A percentile compares a stretch with the other conserved stretches of the same genome.
These are phyloP conservation scores for Catamblyrhynchus diadema DNA, from an alignment of 2,797 vertebrate genomes.

Conservation along the genomic window DNA sequence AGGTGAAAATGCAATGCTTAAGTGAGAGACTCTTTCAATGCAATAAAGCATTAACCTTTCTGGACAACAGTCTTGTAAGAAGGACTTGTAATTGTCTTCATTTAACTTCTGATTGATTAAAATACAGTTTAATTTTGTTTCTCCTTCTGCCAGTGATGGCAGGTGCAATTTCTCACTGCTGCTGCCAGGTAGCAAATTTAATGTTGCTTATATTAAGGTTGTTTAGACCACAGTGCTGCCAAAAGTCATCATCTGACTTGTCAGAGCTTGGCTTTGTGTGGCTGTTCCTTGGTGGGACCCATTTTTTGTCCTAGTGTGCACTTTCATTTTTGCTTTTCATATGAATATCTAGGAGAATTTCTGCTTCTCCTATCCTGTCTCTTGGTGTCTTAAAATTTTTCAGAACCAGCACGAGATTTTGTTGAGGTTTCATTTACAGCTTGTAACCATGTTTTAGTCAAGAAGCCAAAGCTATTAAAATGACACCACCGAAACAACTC, in stretches of 20 bases:
- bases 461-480: neutral
- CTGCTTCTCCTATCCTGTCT: neutral
- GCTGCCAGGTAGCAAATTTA: neutral
- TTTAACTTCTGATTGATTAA: neutral
- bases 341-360: neutral
- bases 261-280: neutral
- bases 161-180: neutral
- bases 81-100: neutral
- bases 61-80: neutral
- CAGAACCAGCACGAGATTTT: neutral
- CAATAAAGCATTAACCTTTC: neutral
- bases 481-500: neutral
- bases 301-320: neutral
- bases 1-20: neutral
- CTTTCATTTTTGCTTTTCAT: neutral
- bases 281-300: neutral
- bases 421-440: neutral
- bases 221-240: neutral
- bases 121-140: neutral
- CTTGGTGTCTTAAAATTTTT: neutral
- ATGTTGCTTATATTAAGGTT: neutral
- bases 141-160: neutral
- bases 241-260: neutral
- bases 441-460: neutral
- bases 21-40: neutral